A percentile compares a stretch with the other conserved stretches of the same genome.
Evolutionary conservation across 2,888 invertebrate species (phyloP).

Genomic region (Athalia circularis): DNA sequence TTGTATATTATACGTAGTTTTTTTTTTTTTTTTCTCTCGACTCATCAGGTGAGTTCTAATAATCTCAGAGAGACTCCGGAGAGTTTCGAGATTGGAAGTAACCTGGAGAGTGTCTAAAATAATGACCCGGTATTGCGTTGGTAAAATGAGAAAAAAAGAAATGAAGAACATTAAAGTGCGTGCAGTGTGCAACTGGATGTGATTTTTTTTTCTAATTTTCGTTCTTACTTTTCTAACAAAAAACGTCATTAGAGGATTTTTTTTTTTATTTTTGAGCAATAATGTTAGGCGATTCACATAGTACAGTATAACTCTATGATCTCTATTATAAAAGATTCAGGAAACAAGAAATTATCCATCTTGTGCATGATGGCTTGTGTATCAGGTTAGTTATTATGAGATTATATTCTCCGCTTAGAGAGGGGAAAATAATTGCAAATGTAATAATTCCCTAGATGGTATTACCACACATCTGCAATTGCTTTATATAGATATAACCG

Average conservation of each 20-base stretch:
- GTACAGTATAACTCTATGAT: slow-evolving; percentile 1
- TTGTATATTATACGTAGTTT: neutral
- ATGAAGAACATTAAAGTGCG: no score
- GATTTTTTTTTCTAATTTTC: neutral
- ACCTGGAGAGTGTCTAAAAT: neutral
- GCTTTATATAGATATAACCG: neutral
- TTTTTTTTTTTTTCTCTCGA: neutral
- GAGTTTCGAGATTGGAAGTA: neutral
- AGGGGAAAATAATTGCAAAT: slow-evolving; percentile 30
- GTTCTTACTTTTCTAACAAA: neutral
- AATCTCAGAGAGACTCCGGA: no score
- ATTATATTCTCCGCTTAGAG: neutral
- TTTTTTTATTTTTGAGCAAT: neutral
- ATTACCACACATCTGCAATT: neutral
- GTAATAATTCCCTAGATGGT: slow-evolving; percentile 23
- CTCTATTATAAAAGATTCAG: neutral
- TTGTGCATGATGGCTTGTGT: neutral
- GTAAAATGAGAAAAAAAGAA: no score
- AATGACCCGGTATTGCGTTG: no score
- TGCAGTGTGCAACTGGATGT: no score
- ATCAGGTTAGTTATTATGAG: neutral
- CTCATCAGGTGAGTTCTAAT: no score
- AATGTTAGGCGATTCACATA: no score
- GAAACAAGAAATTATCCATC: slow-evolving; percentile 1
- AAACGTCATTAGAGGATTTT: neutral